These are phyloP conservation scores for Zoroaster sp. DNA, from an alignment of 53 echinoderm and acorn worm genomes.

Conservation along the genomic window DNA sequence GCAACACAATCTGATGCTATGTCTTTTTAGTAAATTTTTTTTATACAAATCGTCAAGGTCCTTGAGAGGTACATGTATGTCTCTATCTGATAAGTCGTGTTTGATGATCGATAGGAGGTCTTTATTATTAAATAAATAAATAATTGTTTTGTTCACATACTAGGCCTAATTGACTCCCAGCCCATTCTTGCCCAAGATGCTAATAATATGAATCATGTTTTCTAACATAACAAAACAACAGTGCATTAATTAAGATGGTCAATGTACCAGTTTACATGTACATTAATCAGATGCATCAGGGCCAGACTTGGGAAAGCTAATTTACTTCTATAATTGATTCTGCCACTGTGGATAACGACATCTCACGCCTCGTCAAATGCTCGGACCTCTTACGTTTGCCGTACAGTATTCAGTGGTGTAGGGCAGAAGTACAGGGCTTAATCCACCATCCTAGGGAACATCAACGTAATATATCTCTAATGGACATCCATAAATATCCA, in stretches of 20 bases:
- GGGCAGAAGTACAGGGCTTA: neutral
- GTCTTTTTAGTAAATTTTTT: too few species aligned
- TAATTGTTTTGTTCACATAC: too few species aligned
- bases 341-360: neutral
- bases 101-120: too few species aligned
- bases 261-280: neutral
- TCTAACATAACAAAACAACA: neutral
- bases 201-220: too few species aligned
- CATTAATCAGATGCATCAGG: neutral
- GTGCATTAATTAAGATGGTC: neutral
- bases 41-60: too few species aligned
- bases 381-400: neutral
- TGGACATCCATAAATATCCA: neutral
- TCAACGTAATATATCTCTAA: neutral
- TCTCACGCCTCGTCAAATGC: neutral
- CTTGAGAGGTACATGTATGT: too few species aligned
- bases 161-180: too few species aligned
- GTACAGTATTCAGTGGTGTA: neutral
- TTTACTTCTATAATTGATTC: slow-evolving; percentile 2
- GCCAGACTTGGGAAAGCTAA: neutral
- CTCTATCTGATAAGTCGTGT: too few species aligned
- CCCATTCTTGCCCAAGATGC: too few species aligned
- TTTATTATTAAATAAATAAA: too few species aligned
- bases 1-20: too few species aligned
- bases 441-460: neutral